Percentiles rank a stretch among this genome's conserved stretches.
These are phyloP conservation scores for Ephestia elutella DNA, from an alignment of 1,140 invertebrate genomes.

Conservation along the genomic window DNA sequence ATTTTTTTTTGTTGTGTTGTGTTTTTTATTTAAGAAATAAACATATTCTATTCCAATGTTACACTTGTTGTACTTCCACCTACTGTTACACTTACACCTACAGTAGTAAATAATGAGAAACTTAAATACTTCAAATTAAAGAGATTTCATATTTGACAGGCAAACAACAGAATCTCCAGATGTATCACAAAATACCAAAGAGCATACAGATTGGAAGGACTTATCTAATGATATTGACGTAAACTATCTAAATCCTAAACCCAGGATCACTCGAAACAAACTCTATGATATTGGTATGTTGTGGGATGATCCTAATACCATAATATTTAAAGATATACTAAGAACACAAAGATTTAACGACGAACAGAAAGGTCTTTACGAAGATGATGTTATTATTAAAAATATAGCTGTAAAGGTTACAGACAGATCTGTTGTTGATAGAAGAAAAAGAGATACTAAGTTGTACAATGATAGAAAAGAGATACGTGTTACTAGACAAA, in stretches of 20 bases:
- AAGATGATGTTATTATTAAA: not conserved
- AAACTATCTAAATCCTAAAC: conserved; percentile 43
- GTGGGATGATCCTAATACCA: not conserved
- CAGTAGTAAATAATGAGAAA: no score
- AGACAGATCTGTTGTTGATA: no score
- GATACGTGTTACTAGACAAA: conserved; percentile 3
- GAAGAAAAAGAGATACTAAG: not conserved
- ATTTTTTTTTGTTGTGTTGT: no score
- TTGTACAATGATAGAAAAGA: not conserved
- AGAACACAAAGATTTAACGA: conserved; percentile 25
- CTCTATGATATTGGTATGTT: conserved; percentile 36
- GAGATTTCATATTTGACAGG: conserved; percentile 9
- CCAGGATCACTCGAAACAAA: conserved; percentile 31
- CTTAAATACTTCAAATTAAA: no score
- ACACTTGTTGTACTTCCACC: no score
- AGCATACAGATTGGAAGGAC: conserved; percentile 32
- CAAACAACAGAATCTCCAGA: not conserved
- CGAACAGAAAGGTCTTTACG: conserved; percentile 18
- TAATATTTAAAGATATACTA: not conserved
- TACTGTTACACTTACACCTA: no score
- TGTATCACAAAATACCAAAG: conserved; percentile 8
- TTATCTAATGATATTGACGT: conserved; percentile 62
- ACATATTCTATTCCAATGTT: no score
- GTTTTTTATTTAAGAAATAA: no score
- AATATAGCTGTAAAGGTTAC: no score